Evolutionary conservation across 2,888 invertebrate genomes (phyloP), one percentile per base, ranked within the genome.

Genomic region (Eupithecia tripunctaria): DNA sequence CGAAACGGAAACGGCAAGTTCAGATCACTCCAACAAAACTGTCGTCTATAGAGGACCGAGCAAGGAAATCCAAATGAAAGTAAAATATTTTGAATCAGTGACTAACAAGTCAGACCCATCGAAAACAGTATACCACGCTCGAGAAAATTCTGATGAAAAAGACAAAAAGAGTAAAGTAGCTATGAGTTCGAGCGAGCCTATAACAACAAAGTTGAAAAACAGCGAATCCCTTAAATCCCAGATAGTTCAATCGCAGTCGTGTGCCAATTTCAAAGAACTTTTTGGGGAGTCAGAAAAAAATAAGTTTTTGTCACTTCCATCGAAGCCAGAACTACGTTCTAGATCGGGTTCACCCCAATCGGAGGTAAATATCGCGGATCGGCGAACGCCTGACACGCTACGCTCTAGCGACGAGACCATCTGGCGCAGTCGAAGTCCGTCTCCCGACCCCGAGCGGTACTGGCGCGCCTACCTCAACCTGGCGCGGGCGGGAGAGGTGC

Each of bases 21-120:
- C 97, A 0, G 97, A 97, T 82, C 95, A 96, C 63, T 97, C 97
- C 0, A 95, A 95, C 64, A 96, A 94, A 87, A 97, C 97, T 0
- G 96, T 96, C 0, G 96, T 97, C 70, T 95, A 95, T 78, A 93
- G 95, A 59, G 95, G 92, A 12, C 93, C 94, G 2, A 95, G 95
- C 76, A 96, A 96, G 73, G 96, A 96, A 79, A 96, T 97, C 0
- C 95, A 96, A 72, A 96, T 96, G 81, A 97, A 97, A 88, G 96
- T 98, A 0, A 96, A 97, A 86, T 97, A 97, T 89, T 98, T 97
- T 85, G 97, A 98, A 88, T 96, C 96, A 3, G 96, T 96, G 0
- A 95, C 95, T 79, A 95, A 92, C 68, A 88, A 94, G 6, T 89
- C 92, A 43, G 95, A 95, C n/a, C 87, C 91, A 67, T 87, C 88